Conservation (phyloP, 2,888 invertebrate species). For the Podabrus alpinus region DNA sequence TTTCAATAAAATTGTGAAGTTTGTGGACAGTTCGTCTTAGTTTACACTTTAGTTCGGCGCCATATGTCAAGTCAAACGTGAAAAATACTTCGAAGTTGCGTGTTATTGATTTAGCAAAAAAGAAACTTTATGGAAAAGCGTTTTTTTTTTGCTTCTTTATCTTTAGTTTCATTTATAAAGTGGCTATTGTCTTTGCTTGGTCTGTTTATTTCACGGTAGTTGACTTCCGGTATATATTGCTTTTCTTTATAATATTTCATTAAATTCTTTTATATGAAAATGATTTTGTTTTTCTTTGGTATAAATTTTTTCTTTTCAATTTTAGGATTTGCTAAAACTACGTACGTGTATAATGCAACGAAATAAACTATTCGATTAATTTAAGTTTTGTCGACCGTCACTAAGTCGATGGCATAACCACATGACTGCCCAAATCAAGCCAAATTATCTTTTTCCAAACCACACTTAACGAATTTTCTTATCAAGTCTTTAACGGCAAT, state of each 20-base stretch:
- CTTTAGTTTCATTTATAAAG: slow-evolving; percentile 19
- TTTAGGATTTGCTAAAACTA: background rate
- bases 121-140: slow-evolving; percentile 5
- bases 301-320: background rate
- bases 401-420: background rate
- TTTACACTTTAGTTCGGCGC: slow-evolving; percentile 22
- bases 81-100: slow-evolving; percentile 20
- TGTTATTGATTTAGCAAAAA: slow-evolving; percentile 25
- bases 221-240: background rate
- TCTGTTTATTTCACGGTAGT: slow-evolving; percentile 8
- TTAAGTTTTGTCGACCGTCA: background rate
- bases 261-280: background rate
- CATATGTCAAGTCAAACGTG: slow-evolving; percentile 29
- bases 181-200: slow-evolving; percentile 17
- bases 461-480: background rate
- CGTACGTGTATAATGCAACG: background rate
- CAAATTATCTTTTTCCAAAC: background rate
- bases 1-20: slow-evolving; percentile 1
- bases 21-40: slow-evolving; percentile 15
- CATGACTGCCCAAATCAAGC: background rate
- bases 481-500: background rate
- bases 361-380: background rate
- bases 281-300: background rate
- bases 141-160: slow-evolving; percentile 4
- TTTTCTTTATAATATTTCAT: background rate